Conservation (phyloP, 2,797 vertebrate genomes). For the Decapterus maruadsi region DNA sequence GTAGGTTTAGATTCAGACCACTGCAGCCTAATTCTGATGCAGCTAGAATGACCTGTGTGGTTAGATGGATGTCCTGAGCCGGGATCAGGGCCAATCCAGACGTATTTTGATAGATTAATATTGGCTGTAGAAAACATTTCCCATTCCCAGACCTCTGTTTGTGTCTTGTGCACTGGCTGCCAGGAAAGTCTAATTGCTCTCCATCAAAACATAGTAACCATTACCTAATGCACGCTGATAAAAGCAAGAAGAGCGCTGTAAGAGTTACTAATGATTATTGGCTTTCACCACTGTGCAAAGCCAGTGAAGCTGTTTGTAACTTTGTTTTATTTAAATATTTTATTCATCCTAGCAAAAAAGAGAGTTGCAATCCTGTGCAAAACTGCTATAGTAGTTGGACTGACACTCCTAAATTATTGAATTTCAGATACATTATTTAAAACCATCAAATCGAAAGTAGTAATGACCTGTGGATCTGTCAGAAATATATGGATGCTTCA, state of each 20-base stretch:
- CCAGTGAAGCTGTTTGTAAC: not conserved
- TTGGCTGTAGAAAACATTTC: conserved; percentile 17
- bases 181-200: conserved; percentile 18
- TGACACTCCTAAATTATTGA: not conserved
- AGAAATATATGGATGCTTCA: not conserved
- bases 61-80: conserved; percentile 5
- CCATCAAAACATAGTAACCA: conserved; percentile 24
- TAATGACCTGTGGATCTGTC: conserved; percentile 13
- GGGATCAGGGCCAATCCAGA: conserved; percentile 2
- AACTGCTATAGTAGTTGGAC: not conserved
- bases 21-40: conserved; percentile 1
- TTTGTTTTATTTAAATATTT: not conserved
- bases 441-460: conserved; percentile 6
- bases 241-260: conserved; percentile 4
- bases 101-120: conserved; percentile 13
- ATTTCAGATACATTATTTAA: not conserved
- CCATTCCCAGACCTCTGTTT: conserved; percentile 27
- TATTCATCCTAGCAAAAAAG: not conserved
- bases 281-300: not conserved
- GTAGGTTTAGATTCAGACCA: not conserved
- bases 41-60: conserved; percentile 13
- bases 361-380: not conserved
- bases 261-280: conserved; percentile 23
- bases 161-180: conserved; percentile 9
- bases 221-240: conserved; percentile 1